These are phyloP conservation scores for Daubentonia madagascariensis DNA, from an alignment of 2,113 vertebrate genomes.

Conservation along the genomic window DNA sequence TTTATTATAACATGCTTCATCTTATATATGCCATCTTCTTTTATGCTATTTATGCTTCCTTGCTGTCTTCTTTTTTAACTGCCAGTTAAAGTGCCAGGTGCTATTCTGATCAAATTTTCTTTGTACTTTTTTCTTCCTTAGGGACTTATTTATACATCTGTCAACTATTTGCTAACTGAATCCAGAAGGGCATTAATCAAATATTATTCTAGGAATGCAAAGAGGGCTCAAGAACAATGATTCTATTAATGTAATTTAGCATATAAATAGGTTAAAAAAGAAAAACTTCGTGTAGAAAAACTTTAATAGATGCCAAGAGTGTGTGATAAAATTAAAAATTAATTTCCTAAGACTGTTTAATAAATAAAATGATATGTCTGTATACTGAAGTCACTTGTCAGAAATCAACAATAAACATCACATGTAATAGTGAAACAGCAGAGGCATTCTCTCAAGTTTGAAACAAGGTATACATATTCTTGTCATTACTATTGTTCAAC, in stretches of 20 bases:
- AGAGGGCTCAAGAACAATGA: constrained; percentile 21
- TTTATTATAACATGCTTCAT: constrained; percentile 25
- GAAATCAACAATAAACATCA: background rate
- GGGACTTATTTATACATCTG: background rate
- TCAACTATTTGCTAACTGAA: constrained; percentile 36
- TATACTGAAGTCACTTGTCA: background rate
- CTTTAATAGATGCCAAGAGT: background rate
- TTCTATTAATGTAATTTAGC: background rate
- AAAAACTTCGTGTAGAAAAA: background rate
- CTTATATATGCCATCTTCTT: background rate
- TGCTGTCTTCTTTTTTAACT: constrained; percentile 3
- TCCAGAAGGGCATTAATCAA: background rate
- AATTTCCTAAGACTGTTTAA: background rate
- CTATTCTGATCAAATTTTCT: background rate
- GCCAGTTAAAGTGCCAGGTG: background rate
- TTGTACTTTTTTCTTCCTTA: background rate
- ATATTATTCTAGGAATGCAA: background rate
- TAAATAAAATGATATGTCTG: background rate
- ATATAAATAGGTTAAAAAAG: background rate
- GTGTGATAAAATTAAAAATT: constrained; percentile 18
- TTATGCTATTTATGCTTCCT: background rate
- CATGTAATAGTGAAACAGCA: background rate
- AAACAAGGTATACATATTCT: background rate
- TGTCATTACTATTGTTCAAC: background rate
- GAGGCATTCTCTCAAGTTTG: background rate